A percentile compares a stretch with the other conserved stretches of the same genome.
phyloP scores from a whole-genome alignment of 2,113 vertebrate genomes.

The Platycercus adscitus region DNA sequence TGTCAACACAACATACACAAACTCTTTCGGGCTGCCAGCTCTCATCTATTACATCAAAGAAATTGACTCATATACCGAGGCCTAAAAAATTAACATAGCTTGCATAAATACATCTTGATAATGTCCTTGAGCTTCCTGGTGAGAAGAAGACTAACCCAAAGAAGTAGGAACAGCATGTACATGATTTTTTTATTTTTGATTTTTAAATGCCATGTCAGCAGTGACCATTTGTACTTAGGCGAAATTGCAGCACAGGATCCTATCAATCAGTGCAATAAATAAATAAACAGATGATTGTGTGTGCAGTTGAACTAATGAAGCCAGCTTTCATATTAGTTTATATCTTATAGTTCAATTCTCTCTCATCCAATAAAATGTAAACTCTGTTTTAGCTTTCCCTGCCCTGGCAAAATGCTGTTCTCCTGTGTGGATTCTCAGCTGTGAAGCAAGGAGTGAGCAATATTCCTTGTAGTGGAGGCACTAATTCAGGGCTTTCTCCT shows the following conservation, averaged over 20 bases:
- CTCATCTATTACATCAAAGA: neutral
- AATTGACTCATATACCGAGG: conserved; percentile 5
- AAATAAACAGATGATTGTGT: neutral
- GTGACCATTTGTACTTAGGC: neutral
- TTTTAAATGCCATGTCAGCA: neutral
- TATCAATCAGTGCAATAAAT: conserved; percentile 3
- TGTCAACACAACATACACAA: neutral
- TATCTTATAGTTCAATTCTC: neutral
- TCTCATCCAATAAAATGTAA: neutral
- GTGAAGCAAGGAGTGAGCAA: neutral
- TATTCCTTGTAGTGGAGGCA: neutral
- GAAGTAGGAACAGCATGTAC: neutral
- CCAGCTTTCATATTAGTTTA: neutral
- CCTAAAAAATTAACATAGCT: neutral
- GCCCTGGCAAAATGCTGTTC: neutral
- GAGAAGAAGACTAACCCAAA: neutral
- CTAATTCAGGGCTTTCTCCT: neutral
- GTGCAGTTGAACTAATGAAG: neutral
- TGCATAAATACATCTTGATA: conserved; percentile 16
- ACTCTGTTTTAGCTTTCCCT: neutral
- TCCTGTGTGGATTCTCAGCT: neutral
- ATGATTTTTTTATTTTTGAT: neutral
- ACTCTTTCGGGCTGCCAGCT: neutral
- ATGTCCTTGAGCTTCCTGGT: conserved; percentile 14
- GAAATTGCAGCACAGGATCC: neutral